A percentile compares a stretch with the other conserved stretches of the same genome.
phyloP scores from a whole-genome alignment of 2,797 vertebrate genomes.

The Tangara arthus region DNA sequence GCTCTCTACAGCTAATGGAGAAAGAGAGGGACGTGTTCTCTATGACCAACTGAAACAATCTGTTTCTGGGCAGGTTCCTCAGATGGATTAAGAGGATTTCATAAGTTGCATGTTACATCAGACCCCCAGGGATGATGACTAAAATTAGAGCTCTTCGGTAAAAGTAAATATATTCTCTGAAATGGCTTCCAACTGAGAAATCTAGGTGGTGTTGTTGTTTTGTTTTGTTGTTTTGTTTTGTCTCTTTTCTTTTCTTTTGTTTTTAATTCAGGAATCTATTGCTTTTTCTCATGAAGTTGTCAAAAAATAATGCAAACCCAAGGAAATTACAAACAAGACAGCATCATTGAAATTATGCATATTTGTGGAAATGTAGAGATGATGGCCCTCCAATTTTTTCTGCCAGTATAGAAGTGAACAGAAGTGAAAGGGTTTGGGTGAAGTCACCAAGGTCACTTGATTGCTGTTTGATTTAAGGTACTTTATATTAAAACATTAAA shows the following conservation, averaged over 20 bases:
- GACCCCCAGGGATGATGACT: background rate
- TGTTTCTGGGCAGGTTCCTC: background rate
- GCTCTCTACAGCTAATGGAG: background rate
- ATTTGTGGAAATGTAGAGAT: background rate
- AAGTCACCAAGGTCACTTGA: background rate
- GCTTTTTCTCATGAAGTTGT: background rate
- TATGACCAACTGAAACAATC: background rate
- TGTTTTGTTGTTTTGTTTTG: background rate
- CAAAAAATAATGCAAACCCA: background rate
- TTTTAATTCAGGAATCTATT: background rate
- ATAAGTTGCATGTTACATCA: background rate
- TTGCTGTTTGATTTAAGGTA: background rate
- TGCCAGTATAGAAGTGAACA: background rate
- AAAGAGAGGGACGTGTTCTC: background rate
- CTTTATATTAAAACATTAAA: background rate
- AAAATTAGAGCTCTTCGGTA: background rate
- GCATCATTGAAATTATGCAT: background rate
- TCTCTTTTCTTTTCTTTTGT: accelerated
- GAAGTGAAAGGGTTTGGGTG: background rate
- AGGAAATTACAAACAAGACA: background rate
- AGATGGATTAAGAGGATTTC: background rate
- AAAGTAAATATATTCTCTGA: background rate
- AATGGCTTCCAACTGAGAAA: background rate
- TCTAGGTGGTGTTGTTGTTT: background rate
- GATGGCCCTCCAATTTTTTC: background rate